Evolutionary conservation across 2,888 invertebrate species (phyloP), one percentile per base, ranked within the genome.

Genomic region (Pristionchus mayeri): DNA sequence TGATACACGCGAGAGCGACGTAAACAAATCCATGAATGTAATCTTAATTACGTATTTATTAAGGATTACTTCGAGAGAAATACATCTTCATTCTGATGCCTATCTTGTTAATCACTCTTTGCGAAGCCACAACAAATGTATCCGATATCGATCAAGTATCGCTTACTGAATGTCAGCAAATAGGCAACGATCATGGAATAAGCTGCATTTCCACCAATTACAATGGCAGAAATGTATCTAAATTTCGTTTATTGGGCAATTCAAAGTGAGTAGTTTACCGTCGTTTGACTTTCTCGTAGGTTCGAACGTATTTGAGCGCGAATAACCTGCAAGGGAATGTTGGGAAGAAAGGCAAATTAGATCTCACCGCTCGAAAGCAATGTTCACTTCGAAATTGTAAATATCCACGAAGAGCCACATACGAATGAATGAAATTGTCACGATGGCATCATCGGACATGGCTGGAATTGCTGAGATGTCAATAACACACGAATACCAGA

Each of bases 341-440:
- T 9, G n/a, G 2, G n/a, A 4, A 18, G 2, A 18, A 21, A 11
- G 24, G 9, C 24, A 2, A 9, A 52, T 18, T 3, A 57, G 21
- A 0, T 24, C 75, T 0, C 18, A 76, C 75, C 75, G 44, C 18
- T 76, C 75, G 6, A 76, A 2, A 1, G 75, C 48, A 3, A 76
- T 48, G 34, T 27, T 76, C 16, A 44, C 75, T 76, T 48, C 48
- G 75, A 76, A 76, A 48, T 76, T 40, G 27, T 76, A 76, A 27
- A 76, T 0, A 9, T 44, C 75, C n/a, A 76, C 75, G 44, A 44
- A 76, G 0, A 76, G 24, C 24, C n/a, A 44, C 48, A 34, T 48
- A 2, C 75, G 9, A 44, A 76, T 27, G 24, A 76, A 11, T 3
- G 75, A 24, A 24, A 76, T 76, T 13, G 16, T 48, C 11, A 76